Evolutionary conservation across 2,888 invertebrate genomes (phyloP).

Genomic region (Pomacea canaliculata): DNA sequence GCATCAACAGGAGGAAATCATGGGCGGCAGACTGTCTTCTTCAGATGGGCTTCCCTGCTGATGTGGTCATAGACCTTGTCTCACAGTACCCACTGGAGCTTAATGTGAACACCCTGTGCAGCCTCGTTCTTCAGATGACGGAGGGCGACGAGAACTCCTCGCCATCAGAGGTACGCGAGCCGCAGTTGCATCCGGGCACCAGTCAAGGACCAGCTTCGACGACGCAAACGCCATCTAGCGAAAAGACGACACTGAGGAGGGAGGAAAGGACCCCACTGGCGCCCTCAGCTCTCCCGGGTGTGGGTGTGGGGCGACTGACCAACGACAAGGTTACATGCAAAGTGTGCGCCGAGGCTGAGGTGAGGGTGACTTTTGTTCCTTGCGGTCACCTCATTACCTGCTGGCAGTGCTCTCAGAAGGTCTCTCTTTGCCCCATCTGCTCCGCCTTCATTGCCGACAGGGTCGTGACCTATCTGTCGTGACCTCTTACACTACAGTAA

Average conservation of each 20-base stretch:
- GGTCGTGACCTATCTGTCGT: constrained; percentile 25
- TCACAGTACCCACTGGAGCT: neutral
- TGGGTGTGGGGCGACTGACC: no score
- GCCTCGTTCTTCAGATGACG: neutral
- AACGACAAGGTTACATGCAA: constrained; percentile 27
- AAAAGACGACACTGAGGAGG: neutral
- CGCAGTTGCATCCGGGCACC: no score
- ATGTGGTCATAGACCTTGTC: neutral
- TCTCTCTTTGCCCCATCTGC: constrained; percentile 26
- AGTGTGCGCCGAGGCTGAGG: constrained; percentile 29
- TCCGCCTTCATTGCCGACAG: constrained; percentile 8
- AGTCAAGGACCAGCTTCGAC: neutral
- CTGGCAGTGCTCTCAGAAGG: constrained; percentile 11
- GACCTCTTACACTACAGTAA: neutral
- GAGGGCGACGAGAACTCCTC: neutral
- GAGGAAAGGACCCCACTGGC: no score
- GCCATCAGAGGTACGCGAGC: neutral
- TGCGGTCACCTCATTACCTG: constrained; percentile 32
- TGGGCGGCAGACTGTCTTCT: neutral
- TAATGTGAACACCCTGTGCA: neutral
- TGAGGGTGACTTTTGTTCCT: constrained; percentile 29
- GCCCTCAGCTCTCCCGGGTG: no score
- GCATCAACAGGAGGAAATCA: neutral
- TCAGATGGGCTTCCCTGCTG: neutral
- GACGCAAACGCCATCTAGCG: neutral